These are phyloP conservation scores for Palloptera scutellata DNA, from an alignment of 2,888 invertebrate species.

Conservation along the genomic window DNA sequence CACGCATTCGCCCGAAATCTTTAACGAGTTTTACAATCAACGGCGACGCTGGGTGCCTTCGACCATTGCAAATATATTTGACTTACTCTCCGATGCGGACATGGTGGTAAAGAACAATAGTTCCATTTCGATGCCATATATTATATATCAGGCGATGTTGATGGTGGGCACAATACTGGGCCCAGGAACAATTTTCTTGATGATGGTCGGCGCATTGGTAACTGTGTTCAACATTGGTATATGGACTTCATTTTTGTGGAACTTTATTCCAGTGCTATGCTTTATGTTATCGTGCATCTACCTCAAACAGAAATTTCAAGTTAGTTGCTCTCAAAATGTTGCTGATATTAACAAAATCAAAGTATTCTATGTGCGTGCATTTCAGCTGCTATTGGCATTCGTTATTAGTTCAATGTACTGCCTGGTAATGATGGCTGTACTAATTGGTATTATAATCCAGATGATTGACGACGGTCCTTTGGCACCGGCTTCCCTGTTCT, in stretches of 20 bases:
- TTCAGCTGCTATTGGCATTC: slow-evolving; percentile 75
- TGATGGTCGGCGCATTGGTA: slow-evolving; percentile 81
- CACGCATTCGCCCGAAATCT: slow-evolving; percentile 92
- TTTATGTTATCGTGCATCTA: slow-evolving; percentile 74
- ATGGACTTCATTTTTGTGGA: slow-evolving; percentile 74
- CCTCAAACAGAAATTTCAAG: slow-evolving; percentile 71
- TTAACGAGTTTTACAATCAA: slow-evolving; percentile 94
- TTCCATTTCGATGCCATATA: slow-evolving; percentile 84
- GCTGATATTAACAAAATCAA: not conserved
- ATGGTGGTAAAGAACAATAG: slow-evolving; percentile 84
- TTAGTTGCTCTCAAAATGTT: slow-evolving; percentile 48
- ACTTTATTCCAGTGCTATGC: slow-evolving; percentile 72
- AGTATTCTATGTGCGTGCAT: not conserved
- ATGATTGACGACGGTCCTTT: slow-evolving; percentile 80
- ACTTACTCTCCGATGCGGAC: slow-evolving; percentile 81
- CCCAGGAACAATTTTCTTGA: slow-evolving; percentile 78
- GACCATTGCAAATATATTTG: slow-evolving; percentile 93
- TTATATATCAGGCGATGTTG: slow-evolving; percentile 76
- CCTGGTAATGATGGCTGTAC: slow-evolving; percentile 86
- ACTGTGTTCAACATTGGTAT: slow-evolving; percentile 76
- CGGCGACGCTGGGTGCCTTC: slow-evolving; percentile 95
- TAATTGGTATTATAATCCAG: slow-evolving; percentile 81
- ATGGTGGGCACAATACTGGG: slow-evolving; percentile 77
- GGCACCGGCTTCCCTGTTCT: slow-evolving; percentile 86
- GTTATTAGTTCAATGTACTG: slow-evolving; percentile 81